Base-by-base conservation (phyloP, 2,888 invertebrate genomes). In the Philonicus albiceps region DNA sequence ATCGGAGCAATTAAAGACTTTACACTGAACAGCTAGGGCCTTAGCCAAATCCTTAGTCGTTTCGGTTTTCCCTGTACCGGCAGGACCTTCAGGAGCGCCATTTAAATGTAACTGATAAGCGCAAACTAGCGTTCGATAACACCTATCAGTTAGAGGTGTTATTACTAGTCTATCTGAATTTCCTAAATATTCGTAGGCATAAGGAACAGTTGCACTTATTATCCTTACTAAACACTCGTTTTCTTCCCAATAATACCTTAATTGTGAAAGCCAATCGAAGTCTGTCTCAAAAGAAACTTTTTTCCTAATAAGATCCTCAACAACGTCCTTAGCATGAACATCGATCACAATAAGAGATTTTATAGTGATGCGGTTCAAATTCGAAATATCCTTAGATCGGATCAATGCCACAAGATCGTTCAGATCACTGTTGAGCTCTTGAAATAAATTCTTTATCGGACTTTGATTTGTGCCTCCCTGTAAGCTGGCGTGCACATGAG, bases 21-120 rank as follows among this genome's bases (percentile, higher is more conserved):
- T 94, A 89, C 95, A 95, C 90, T 97, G 97, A 1, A 98, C 97
- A 0, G 98, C 98, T 80, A 98, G 91, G 0, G 98, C 98, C 92
- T 98, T 97, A 5, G 97, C 97, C 88, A 98, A 93, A 93, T 98
- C 98, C 93, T 98, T 98, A 0, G 96, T 96, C 22, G 97, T 97
- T 93, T 97, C 97, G 0, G 97, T 97, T 93, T 97, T 97, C 0
- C 97, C 97, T 0, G 97, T 97, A 0, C 97, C 97, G 0, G 96
- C 96, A 0, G 97, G 97, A 0, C 95, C 95, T 90, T 95, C 95
- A 0, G 95, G 94, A 0, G 95, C 95, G 0, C 95, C 96, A 89
- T 95, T 95, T 87, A 96, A 91, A 90, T 96, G 95, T 53, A 96
- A 91, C 87, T 95, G 95, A 91, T 95, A 96, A 0, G 96, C 96